These are phyloP conservation scores for Blomia tropicalis DNA, from an alignment of 2,888 invertebrate species.

Conservation along the genomic window DNA sequence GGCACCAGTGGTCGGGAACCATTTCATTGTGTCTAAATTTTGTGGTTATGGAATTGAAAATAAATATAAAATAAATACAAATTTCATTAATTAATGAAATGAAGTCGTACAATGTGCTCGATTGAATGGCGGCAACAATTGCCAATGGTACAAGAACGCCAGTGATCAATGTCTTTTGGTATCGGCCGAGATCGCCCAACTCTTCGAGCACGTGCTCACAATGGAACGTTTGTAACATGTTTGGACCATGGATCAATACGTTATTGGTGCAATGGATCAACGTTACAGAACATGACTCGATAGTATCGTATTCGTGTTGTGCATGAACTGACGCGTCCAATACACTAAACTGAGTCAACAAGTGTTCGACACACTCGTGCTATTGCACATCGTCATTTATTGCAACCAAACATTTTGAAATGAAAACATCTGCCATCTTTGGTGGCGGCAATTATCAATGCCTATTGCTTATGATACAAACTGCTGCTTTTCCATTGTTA, in stretches of 20 bases:
- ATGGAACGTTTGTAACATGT: conserved; percentile 15
- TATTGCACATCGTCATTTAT: too few species aligned
- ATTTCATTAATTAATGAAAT: neutral
- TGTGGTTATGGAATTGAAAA: neutral
- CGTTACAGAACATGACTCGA: too few species aligned
- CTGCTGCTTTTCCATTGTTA: too few species aligned
- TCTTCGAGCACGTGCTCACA: conserved; percentile 18
- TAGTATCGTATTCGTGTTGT: too few species aligned
- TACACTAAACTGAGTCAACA: too few species aligned
- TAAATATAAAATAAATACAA: neutral
- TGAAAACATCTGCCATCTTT: too few species aligned
- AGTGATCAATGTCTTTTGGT: conserved; percentile 11
- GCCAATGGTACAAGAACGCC: conserved; percentile 17
- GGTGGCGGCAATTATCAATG: too few species aligned
- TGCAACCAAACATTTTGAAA: too few species aligned
- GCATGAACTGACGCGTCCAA: too few species aligned
- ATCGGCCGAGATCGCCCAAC: conserved; percentile 14
- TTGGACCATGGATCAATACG: neutral
- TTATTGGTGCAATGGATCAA: too few species aligned
- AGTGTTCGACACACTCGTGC: too few species aligned
- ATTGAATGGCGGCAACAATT: conserved; percentile 16
- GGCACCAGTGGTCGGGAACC: conserved; percentile 25
- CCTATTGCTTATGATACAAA: too few species aligned
- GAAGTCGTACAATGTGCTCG: conserved; percentile 3
- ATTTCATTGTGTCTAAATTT: conserved; percentile 6